phyloP scores from a whole-genome alignment of 2,113 vertebrate species.

The Melozone crissalis region DNA sequence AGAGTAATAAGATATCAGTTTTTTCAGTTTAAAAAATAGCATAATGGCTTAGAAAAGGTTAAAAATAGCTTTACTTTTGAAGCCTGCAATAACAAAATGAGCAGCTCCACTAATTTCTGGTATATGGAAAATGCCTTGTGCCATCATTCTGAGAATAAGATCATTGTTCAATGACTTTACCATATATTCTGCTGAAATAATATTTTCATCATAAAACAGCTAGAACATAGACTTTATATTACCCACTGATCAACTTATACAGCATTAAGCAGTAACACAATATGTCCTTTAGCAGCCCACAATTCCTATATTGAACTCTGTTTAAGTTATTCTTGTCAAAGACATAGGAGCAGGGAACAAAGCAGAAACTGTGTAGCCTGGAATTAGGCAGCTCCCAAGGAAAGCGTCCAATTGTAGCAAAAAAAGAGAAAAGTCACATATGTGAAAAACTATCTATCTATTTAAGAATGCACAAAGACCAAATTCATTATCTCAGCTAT shows the following conservation, averaged over 20 bases:
- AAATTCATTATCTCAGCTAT: conserved; percentile 74
- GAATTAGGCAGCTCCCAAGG: conserved; percentile 56
- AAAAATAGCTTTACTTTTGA: conserved; percentile 34
- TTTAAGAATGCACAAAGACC: conserved; percentile 70
- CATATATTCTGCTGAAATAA: conserved; percentile 44
- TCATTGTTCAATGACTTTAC: conserved; percentile 54
- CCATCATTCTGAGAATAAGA: conserved; percentile 41
- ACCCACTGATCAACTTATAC: conserved; percentile 47
- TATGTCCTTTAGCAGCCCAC: conserved; percentile 51
- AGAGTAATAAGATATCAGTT: background rate
- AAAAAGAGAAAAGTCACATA: conserved; percentile 21
- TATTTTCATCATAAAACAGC: conserved; percentile 55
- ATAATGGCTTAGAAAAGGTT: background rate
- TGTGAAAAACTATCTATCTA: conserved; percentile 67
- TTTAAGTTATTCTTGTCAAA: conserved; percentile 56
- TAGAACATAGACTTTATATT: conserved; percentile 43
- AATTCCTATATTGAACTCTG: conserved; percentile 47
- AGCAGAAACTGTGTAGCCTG: conserved; percentile 57
- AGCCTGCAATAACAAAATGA: conserved; percentile 37
- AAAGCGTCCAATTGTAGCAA: conserved; percentile 54
- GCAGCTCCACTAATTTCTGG: conserved; percentile 5
- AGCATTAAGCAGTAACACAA: conserved; percentile 53
- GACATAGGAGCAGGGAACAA: conserved; percentile 44
- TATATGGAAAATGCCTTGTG: conserved; percentile 37
- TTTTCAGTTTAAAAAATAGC: background rate